Percentiles rank a stretch among this genome's conserved stretches.
phyloP scores from a whole-genome alignment of 2,797 vertebrate genomes.

The Periparus ater region DNA sequence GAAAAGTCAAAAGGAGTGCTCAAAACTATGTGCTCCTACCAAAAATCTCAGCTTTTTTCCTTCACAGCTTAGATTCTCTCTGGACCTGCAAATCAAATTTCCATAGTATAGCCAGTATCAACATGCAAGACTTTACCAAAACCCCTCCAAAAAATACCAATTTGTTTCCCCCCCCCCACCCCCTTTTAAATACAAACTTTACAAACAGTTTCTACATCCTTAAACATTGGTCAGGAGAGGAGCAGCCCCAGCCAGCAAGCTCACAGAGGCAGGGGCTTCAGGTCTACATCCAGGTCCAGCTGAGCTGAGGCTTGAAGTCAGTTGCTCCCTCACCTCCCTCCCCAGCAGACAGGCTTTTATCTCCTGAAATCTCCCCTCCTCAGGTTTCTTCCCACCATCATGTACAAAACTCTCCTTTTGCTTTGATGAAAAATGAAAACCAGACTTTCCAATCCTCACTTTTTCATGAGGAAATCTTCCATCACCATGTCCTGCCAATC shows the following conservation, averaged over 20 bases:
- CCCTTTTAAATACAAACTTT: neutral
- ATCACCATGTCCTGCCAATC: neutral
- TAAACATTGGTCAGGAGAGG: neutral
- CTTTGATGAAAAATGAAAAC: conserved; percentile 26
- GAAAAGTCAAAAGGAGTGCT: neutral
- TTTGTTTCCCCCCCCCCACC: fast-evolving
- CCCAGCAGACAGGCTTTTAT: neutral
- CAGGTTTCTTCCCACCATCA: neutral
- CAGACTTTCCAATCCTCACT: neutral
- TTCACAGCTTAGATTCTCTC: neutral
- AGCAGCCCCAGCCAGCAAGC: neutral
- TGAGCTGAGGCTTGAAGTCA: neutral
- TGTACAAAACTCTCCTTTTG: neutral
- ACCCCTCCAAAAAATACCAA: neutral
- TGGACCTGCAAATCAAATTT: neutral
- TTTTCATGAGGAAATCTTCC: neutral
- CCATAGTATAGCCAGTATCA: neutral
- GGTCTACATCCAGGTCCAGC: neutral
- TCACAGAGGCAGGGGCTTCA: neutral
- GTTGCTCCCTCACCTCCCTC: neutral
- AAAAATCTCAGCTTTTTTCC: neutral
- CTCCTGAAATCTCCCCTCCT: neutral
- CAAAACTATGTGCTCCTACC: neutral
- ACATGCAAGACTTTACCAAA: neutral
- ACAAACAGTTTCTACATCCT: neutral